Evolutionary conservation across 2,888 invertebrate species (phyloP), one percentile per base, ranked within the genome.

Genomic region (Lochmaea capreae): DNA sequence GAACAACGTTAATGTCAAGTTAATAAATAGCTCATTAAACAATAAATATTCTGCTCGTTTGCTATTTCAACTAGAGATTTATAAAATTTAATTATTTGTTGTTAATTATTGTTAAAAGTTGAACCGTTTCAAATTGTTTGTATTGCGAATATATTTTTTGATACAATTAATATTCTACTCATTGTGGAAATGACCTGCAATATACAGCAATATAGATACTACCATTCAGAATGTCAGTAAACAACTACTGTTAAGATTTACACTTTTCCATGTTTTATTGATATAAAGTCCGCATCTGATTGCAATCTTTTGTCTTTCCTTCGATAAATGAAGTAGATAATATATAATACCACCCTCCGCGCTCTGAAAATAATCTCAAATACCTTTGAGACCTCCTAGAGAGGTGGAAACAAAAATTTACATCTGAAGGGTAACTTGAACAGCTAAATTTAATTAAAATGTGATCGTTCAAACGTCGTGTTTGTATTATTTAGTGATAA

Each of bases 1-100:
- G 52, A 8, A 52, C 6, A 49, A 49, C 52, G 52, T n/a, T 14
- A 3, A 52, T 16, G 52, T 52, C n/a, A 52, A 52, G 52, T n/a
- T 52, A 46, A 52, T 52, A n/a, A 16, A 52, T 52, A 16, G n/a
- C 52, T 52, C n/a, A n/a, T 52, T 52, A 52, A 16, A 52, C 52
- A 52, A 52, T 52, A 52, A 16, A 52, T 16, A 6, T 52, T 52
- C 11, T n/a, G 14, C n/a, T 14, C 3, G n/a, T 52, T n/a, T 14
- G 2, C 8, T n/a, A 16, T 52, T 52, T 52, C 8, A 52, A 14
- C 12, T 1, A 52, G 2, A 14, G 4, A 14, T 49, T 49, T 14
- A 49, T 49, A 12, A 14, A 49, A 49, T 49, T 49, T 49, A 52
- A 6, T 52, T 52, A 52, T 52, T 52, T 16, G 52, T n/a, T 52